These are phyloP conservation scores for Ceramica pisi DNA, from an alignment of 2,888 invertebrate species.

Conservation along the genomic window DNA sequence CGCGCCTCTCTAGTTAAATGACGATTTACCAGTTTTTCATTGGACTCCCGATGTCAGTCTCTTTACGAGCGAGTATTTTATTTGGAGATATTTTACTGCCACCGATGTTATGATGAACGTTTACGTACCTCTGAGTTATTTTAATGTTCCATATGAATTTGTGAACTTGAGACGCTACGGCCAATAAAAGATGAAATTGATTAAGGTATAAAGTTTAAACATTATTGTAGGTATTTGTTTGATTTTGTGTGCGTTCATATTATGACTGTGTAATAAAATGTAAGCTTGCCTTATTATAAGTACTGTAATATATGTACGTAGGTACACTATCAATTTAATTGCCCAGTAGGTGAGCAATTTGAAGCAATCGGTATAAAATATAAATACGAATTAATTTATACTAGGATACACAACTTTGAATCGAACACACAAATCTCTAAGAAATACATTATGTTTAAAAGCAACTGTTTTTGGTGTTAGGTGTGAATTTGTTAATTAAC, in stretches of 20 bases:
- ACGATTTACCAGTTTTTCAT: constrained; percentile 87
- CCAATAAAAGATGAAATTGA: constrained; percentile 80
- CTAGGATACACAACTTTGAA: not conserved
- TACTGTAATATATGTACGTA: not conserved
- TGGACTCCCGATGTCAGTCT: constrained; percentile 86
- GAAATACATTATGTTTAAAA: constrained; percentile 28
- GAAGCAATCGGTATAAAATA: constrained; percentile 1
- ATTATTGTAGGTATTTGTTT: constrained; percentile 62
- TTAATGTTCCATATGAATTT: constrained; percentile 83
- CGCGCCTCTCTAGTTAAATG: constrained; percentile 84
- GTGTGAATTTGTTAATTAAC: constrained; percentile 51
- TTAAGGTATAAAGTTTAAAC: constrained; percentile 77
- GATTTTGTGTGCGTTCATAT: constrained; percentile 48
- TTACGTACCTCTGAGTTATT: constrained; percentile 82
- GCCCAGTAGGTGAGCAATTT: not conserved
- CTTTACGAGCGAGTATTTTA: constrained; percentile 88
- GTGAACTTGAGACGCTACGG: constrained; percentile 79
- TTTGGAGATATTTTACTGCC: constrained; percentile 88
- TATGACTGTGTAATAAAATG: constrained; percentile 53
- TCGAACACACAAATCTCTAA: constrained; percentile 15
- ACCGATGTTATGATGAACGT: constrained; percentile 88
- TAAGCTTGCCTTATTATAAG: constrained; percentile 34
- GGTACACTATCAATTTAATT: constrained; percentile 17
- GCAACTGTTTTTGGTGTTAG: constrained; percentile 27
- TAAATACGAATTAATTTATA: constrained; percentile 17